A percentile compares a stretch with the other conserved stretches of the same genome.
phyloP scores from a whole-genome alignment of 1,140 invertebrate species.

The Ooceraea biroi region DNA sequence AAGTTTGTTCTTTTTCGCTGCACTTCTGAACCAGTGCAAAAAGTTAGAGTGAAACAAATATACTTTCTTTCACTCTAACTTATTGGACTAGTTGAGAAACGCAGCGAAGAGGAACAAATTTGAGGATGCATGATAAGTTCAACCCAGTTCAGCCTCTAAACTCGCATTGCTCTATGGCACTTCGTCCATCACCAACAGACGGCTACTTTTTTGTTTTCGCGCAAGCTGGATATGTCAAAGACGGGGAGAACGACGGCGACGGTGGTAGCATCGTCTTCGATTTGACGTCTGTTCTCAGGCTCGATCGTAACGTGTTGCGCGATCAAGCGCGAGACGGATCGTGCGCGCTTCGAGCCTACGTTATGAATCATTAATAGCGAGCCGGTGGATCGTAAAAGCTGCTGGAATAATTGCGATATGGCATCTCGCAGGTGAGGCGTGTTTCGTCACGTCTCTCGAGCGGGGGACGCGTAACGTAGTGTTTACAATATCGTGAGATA shows the following conservation, averaged over 20 bases:
- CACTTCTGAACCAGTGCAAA: no score
- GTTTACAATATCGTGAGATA: neutral
- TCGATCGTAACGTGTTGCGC: neutral
- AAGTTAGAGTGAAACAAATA: no score
- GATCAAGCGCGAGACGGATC: neutral
- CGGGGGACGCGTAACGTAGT: neutral
- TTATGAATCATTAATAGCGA: slow-evolving; percentile 81
- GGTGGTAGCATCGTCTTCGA: neutral
- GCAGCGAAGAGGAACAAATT: no score
- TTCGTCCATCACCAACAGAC: neutral
- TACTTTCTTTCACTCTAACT: no score
- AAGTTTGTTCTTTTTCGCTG: no score
- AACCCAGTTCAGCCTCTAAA: neutral
- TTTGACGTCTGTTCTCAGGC: neutral
- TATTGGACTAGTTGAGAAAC: no score
- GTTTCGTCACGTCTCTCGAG: slow-evolving; percentile 55
- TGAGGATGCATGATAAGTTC: no score
- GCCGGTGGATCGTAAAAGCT: slow-evolving; percentile 69
- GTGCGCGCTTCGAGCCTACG: slow-evolving; percentile 50
- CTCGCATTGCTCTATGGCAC: neutral
- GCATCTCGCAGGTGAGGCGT: slow-evolving; percentile 85
- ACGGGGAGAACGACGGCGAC: neutral
- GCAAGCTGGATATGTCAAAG: slow-evolving; percentile 34
- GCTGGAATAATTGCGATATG: slow-evolving; percentile 81
- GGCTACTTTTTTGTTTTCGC: slow-evolving; percentile 42